Evolutionary conservation across 64 coral and sea anemone genomes (phyloP).

Genomic region (Montipora foliosa): DNA sequence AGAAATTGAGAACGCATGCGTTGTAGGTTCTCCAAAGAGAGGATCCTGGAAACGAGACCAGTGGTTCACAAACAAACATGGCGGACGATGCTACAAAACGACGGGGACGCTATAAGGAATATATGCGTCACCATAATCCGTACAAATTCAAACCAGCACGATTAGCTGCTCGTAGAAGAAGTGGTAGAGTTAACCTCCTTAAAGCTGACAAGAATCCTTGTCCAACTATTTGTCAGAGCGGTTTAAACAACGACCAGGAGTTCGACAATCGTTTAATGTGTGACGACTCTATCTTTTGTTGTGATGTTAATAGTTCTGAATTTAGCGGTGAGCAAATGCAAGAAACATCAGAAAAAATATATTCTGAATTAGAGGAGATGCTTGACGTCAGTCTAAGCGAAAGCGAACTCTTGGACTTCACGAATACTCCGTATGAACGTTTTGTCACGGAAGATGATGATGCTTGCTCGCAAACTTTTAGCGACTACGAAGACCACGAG

Average conservation of each 20-base stretch:
- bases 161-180: conserved; percentile 1
- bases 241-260: conserved; percentile 10
- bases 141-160: conserved; percentile 37
- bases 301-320: conserved; percentile 7
- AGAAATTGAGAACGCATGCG: background rate
- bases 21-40: background rate
- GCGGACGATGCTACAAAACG: conserved; percentile 6
- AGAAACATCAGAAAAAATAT: background rate
- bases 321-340: conserved; percentile 19
- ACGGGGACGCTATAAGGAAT: background rate
- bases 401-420: conserved; percentile 23
- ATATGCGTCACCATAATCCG: conserved; percentile 13
- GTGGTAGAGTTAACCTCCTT: conserved; percentile 9
- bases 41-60: background rate
- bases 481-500: conserved; percentile 18
- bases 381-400: conserved; percentile 12
- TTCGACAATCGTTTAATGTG: conserved; percentile 15
- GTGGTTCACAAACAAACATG: background rate
- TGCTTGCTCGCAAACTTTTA: conserved; percentile 14
- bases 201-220: conserved; percentile 23
- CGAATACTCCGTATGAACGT: conserved; percentile 18
- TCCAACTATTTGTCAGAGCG: conserved; percentile 14
- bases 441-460: conserved; percentile 17
- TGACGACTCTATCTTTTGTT: conserved; percentile 4
- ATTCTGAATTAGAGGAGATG: conserved; percentile 6